Evolutionary conservation across 2,113 vertebrate species (phyloP).

Genomic region (Lutjanus erythropterus): DNA sequence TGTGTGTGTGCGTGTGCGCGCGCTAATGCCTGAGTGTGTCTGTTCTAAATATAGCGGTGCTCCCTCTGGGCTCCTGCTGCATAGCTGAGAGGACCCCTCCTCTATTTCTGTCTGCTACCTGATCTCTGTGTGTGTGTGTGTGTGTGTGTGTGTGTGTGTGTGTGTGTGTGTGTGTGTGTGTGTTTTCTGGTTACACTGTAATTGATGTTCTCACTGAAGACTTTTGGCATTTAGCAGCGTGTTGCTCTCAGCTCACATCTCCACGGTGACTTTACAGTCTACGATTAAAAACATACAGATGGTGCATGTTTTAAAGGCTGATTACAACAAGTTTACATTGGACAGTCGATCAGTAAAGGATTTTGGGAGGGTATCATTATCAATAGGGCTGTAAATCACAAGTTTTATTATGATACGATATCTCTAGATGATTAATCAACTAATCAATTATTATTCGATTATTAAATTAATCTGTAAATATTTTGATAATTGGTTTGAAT

Average conservation of each 20-base stretch:
- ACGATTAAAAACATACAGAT: not conserved
- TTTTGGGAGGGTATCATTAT: no score
- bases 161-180: not conserved
- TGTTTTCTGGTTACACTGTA: no score
- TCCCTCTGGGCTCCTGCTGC: not conserved
- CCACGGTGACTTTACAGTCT: not conserved
- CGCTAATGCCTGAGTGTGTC: not conserved
- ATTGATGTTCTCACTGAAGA: slow-evolving; percentile 7
- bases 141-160: slow-evolving; percentile 10
- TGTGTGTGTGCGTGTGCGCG: not conserved
- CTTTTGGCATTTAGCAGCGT: slow-evolving; percentile 11
- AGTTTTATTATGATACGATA: no score
- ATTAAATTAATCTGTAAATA: no score
- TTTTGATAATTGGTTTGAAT: no score
- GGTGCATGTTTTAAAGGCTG: not conserved
- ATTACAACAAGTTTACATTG: not conserved
- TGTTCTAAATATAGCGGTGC: slow-evolving; percentile 23
- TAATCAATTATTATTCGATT: no score
- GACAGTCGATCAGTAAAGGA: no score
- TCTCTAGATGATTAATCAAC: no score
- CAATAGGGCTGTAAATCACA: no score
- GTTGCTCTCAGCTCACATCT: not conserved
- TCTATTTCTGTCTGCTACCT: slow-evolving; percentile 47
- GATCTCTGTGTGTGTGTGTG: slow-evolving; percentile 37
- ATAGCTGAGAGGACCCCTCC: slow-evolving; percentile 35